Base-by-base conservation (phyloP, 2,888 invertebrate species). In the Glomeris marginata region DNA sequence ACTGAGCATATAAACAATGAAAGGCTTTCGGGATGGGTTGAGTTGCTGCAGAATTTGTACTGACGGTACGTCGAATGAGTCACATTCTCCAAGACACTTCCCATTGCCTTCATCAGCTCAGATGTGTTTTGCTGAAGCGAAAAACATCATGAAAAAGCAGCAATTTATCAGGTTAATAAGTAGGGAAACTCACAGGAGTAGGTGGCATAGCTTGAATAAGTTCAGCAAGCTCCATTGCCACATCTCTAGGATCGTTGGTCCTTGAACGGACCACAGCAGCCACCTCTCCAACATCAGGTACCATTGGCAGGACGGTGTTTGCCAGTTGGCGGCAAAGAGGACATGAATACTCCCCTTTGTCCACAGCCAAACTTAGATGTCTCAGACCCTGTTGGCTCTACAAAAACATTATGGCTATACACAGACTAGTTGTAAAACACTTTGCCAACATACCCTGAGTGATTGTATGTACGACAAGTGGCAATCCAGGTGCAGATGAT, bases 401-500 rank as follows among this genome's bases (percentile, higher is more conserved):
- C 16, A 13, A 50, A 36, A 46, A 10, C n/a, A 47, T 16, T 33
- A 33, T 8, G 16, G 15, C 5, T 16, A 6, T 11, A 42, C 50
- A 5, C 38, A 10, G 21, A 21, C 13, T 50, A 47, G 21, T 5
- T 49, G 34, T n/a, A 38, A 21, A 13, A 50, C 20, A 2, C 3
- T 49, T 21, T 20, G 11, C 5, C 8, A 41, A 41, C 11, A 44
- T 21, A 69, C 69, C 59, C 80, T 75, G 54, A 95, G 74, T 34
- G 92, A 84, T 60, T 81, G 78, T 60, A 92, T 74, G 72, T 97
- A 98, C 0, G 88, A 80, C 64, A 83, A 81, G 62, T 92, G 79
- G 68, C 98, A 98, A 64, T 86, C 84, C 61, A 94, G 75, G 71
- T 98, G 97, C 52, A 97, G 76, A 69, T 91, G 88, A 71, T 98